A percentile compares a stretch with the other conserved stretches of the same genome.
Evolutionary conservation across 2,797 vertebrate species (phyloP).

Genomic region (Heterohyrax brucei): DNA sequence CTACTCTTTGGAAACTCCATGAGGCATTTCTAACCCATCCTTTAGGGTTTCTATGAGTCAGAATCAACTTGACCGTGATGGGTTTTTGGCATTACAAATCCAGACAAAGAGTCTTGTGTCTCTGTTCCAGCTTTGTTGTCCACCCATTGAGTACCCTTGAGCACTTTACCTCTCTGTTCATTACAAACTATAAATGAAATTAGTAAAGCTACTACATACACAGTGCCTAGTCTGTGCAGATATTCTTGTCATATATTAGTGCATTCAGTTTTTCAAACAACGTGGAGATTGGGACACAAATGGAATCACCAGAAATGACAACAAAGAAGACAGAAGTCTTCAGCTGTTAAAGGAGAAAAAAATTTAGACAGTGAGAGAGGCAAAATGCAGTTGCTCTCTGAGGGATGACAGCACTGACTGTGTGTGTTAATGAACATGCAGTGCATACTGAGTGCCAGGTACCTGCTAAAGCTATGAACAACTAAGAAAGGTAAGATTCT

Average conservation of each 20-base stretch:
- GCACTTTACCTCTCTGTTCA: background rate
- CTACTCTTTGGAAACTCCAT: background rate
- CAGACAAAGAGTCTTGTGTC: background rate
- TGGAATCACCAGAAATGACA: background rate
- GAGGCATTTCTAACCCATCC: background rate
- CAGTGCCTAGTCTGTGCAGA: background rate
- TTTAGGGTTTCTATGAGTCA: background rate
- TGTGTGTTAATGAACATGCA: background rate
- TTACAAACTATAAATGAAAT: background rate
- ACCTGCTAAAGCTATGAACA: background rate
- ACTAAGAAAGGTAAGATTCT: background rate
- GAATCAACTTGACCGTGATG: background rate
- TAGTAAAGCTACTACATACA: background rate
- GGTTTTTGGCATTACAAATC: background rate
- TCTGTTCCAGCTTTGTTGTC: background rate
- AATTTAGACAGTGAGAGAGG: background rate
- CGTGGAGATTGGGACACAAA: background rate
- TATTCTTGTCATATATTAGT: background rate
- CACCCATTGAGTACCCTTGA: background rate
- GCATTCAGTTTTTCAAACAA: background rate
- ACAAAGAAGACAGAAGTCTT: background rate
- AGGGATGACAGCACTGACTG: background rate
- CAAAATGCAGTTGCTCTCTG: background rate
- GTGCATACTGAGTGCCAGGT: background rate
- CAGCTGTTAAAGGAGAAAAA: background rate